A percentile compares a stretch with the other conserved stretches of the same genome.
Conservation (phyloP, 1,140 invertebrate species). For the Nasonia vitripennis region DNA sequence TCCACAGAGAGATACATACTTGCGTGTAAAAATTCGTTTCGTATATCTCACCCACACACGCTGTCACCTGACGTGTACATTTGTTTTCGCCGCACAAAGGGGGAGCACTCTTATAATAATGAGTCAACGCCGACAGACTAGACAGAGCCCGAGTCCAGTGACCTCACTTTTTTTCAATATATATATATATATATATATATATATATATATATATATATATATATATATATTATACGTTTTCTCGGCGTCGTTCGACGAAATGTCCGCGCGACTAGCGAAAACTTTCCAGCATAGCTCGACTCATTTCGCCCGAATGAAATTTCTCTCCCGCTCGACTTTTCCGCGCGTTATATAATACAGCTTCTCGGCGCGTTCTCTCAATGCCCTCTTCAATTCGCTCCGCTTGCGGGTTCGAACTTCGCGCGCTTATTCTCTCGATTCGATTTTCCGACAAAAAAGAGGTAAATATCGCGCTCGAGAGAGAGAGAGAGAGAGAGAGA, state of each 20-base stretch:
- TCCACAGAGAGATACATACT: too few relatives aligned
- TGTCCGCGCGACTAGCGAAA: not conserved
- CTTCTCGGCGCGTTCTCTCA: not conserved
- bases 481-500: too few relatives aligned
- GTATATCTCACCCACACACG: too few relatives aligned
- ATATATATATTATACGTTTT: not conserved
- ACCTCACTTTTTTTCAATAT: conserved; percentile 15
- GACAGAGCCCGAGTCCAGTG: too few relatives aligned
- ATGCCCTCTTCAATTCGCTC: conserved; percentile 9
- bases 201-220: not conserved
- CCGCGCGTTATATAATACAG: not conserved
- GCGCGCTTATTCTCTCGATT: not conserved
- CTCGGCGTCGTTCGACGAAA: not conserved
- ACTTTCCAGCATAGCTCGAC: not conserved
- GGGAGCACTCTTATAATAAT: not conserved
- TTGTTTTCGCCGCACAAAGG: too few relatives aligned
- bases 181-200: too few relatives aligned
- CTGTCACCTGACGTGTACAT: too few relatives aligned
- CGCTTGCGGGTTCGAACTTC: not conserved
- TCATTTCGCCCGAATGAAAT: conserved; percentile 33
- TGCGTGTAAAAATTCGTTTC: too few relatives aligned
- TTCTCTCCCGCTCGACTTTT: not conserved
- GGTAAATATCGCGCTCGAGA: not conserved
- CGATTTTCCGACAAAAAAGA: not conserved
- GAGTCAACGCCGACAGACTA: not conserved